These are phyloP conservation scores for Pemphredon lugubris DNA, from an alignment of 2,888 invertebrate species.

Conservation along the genomic window DNA sequence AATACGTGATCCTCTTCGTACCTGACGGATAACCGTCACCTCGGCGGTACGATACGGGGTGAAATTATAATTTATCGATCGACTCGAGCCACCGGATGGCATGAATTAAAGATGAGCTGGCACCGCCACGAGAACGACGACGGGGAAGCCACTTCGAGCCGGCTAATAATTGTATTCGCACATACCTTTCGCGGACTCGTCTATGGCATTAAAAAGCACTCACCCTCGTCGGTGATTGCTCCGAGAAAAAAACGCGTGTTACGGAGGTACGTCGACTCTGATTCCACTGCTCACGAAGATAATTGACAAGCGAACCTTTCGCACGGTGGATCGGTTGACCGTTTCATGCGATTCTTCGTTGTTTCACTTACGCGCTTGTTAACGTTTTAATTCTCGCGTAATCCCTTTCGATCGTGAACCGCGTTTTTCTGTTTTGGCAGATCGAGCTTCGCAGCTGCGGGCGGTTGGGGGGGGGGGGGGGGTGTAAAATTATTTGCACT, in stretches of 20 bases:
- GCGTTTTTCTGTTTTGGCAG: background rate
- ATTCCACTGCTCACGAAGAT: slow-evolving; percentile 28
- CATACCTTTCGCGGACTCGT: slow-evolving; percentile 60
- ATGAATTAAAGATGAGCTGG: slow-evolving; percentile 80
- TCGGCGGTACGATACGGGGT: slow-evolving; percentile 70
- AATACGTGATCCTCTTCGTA: slow-evolving; percentile 70
- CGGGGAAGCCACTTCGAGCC: slow-evolving; percentile 74
- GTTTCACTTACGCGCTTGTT: background rate
- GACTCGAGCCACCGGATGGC: slow-evolving; percentile 76
- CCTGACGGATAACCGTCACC: slow-evolving; percentile 74
- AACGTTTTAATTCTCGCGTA: background rate
- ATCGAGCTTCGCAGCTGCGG: too few relatives aligned
- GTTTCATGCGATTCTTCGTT: slow-evolving; percentile 27
- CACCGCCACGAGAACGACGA: slow-evolving; percentile 63
- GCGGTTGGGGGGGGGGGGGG: too few relatives aligned
- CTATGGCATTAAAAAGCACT: slow-evolving; percentile 53
- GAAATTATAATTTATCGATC: slow-evolving; percentile 81
- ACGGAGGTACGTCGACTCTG: slow-evolving; percentile 8
- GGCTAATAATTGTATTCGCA: slow-evolving; percentile 75
- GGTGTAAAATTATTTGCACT: too few relatives aligned
- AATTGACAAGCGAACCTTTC: slow-evolving; percentile 25
- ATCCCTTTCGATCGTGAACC: background rate
- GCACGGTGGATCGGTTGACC: slow-evolving; percentile 2
- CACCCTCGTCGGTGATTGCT: slow-evolving; percentile 33
- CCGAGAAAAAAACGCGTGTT: slow-evolving; percentile 45